phyloP scores from a whole-genome alignment of 2,888 invertebrate species.

The Mesoligia furuncula region DNA sequence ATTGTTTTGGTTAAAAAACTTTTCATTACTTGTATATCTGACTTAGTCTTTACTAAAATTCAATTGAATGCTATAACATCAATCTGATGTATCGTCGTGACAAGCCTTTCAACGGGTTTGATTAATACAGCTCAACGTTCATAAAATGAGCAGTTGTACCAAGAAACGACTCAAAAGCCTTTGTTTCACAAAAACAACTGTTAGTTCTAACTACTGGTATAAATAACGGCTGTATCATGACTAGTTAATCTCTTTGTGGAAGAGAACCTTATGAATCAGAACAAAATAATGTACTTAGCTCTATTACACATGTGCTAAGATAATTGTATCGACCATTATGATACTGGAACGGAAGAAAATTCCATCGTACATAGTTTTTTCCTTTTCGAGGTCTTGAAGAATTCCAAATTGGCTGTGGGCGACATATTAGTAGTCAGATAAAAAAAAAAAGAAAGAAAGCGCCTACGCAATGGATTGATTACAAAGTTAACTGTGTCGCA shows the following conservation, averaged over 20 bases:
- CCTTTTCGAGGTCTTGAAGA: slow-evolving; percentile 9
- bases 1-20: neutral
- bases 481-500: slow-evolving; percentile 10
- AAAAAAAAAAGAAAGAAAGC: no score
- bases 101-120: slow-evolving; percentile 18
- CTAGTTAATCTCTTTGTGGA: slow-evolving; percentile 50
- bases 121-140: neutral
- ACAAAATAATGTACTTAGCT: slow-evolving; percentile 36
- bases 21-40: neutral
- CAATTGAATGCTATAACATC: neutral
- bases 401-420: slow-evolving; percentile 7
- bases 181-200: slow-evolving; percentile 57
- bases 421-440: slow-evolving; percentile 2
- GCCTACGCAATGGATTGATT: slow-evolving; percentile 28
- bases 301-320: slow-evolving; percentile 16
- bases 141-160: slow-evolving; percentile 40
- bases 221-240: slow-evolving; percentile 61
- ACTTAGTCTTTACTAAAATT: neutral
- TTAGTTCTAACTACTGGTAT: slow-evolving; percentile 28
- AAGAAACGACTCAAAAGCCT: slow-evolving; percentile 50
- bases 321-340: slow-evolving; percentile 31
- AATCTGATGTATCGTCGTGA: neutral
- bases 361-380: slow-evolving; percentile 34
- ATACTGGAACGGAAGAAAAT: slow-evolving; percentile 43
- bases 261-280: slow-evolving; percentile 53